Conservation (phyloP, 2,888 invertebrate species). For the Aphodius granarius region DNA sequence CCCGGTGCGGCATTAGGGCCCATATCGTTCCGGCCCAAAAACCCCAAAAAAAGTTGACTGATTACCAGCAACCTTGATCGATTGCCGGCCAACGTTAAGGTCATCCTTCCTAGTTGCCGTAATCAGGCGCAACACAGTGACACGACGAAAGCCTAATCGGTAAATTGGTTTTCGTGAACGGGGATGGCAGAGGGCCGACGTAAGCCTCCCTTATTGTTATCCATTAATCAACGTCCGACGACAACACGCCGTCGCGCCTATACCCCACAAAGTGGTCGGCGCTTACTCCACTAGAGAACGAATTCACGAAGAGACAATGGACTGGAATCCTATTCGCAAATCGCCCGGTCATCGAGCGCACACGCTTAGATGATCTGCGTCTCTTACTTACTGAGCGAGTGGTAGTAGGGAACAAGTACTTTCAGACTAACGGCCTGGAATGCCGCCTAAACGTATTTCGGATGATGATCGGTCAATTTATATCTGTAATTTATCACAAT, state of each 20-base stretch:
- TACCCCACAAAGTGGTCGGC: neutral
- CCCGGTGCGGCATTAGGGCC: neutral
- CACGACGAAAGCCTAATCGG: constrained; percentile 5
- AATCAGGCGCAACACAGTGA: constrained; percentile 23
- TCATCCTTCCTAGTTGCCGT: constrained; percentile 5
- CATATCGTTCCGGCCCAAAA: neutral
- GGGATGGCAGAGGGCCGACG: neutral
- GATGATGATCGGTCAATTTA: neutral
- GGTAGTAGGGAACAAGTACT: no score
- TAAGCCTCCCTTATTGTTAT: neutral
- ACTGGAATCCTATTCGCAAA: neutral
- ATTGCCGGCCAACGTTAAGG: constrained; percentile 8
- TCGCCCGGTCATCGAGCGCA: neutral
- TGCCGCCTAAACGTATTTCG: no score
- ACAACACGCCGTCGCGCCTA: neutral
- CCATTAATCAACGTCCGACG: neutral
- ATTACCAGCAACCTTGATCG: constrained; percentile 26
- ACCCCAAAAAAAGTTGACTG: constrained; percentile 22
- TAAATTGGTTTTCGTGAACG: constrained; percentile 5
- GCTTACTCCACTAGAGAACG: neutral
- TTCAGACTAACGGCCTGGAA: no score
- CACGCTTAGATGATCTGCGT: no score
- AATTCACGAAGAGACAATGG: neutral
- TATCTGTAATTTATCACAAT: neutral
- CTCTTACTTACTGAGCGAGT: no score